Evolutionary conservation across 2,797 vertebrate species (phyloP).

Genomic region (Orientallactaga sibirica): DNA sequence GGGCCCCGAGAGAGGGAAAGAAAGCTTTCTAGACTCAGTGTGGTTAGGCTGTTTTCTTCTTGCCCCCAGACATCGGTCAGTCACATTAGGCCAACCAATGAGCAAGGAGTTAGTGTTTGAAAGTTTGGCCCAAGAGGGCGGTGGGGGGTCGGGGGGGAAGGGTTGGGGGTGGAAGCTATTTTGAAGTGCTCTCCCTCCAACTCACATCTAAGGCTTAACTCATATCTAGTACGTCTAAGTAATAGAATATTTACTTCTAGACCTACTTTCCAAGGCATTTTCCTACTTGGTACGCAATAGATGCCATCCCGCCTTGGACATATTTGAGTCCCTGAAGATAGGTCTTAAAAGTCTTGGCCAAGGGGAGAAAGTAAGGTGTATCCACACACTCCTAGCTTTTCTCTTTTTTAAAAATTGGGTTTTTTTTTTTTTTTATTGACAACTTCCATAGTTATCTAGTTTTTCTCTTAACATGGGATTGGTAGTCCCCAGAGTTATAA

Average conservation of each 20-base stretch:
- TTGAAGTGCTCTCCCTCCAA: not conserved
- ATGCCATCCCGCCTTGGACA: not conserved
- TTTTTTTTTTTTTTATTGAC: too few relatives aligned
- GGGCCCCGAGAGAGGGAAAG: not conserved
- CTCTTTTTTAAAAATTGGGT: too few relatives aligned
- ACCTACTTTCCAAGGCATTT: not conserved
- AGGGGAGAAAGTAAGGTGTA: not conserved
- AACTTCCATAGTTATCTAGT: too few relatives aligned
- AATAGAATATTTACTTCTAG: not conserved
- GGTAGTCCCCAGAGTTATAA: not conserved
- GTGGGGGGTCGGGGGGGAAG: not conserved
- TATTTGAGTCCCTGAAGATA: not conserved
- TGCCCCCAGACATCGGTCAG: not conserved
- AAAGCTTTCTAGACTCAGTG: not conserved
- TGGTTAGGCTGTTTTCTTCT: not conserved
- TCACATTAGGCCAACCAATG: not conserved
- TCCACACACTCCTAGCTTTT: not conserved
- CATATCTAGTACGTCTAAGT: not conserved
- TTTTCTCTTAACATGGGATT: constrained; percentile 21
- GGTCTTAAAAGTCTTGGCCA: not conserved
- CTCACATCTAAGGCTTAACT: not conserved
- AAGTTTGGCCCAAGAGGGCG: not conserved
- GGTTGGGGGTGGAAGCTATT: constrained; percentile 1
- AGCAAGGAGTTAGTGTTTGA: constrained; percentile 20
- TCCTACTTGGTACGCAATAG: not conserved